These are phyloP conservation scores for Apis cerana DNA, from an alignment of 1,140 invertebrate species.

Conservation along the genomic window DNA sequence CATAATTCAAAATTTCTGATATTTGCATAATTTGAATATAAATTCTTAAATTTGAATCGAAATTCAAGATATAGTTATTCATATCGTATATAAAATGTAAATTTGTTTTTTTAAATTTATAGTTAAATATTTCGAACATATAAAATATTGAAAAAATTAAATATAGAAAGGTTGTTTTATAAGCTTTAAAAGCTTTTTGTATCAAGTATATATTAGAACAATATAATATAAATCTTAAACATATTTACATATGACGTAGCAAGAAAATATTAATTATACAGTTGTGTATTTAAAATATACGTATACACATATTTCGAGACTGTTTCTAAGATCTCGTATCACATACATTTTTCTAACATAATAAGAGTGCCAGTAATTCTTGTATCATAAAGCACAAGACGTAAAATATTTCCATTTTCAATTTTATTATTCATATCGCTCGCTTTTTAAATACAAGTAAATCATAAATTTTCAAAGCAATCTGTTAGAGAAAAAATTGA, in stretches of 20 bases:
- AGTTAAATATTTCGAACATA: slow-evolving; percentile 14
- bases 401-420: slow-evolving; percentile 48
- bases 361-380: slow-evolving; percentile 56
- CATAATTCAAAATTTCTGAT: slow-evolving; percentile 19
- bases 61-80: slow-evolving; percentile 8
- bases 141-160: slow-evolving; percentile 34
- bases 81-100: slow-evolving; percentile 2
- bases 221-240: slow-evolving; percentile 69
- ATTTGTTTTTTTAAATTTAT: slow-evolving; percentile 13
- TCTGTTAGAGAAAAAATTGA: slow-evolving; percentile 58
- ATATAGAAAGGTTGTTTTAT: slow-evolving; percentile 43
- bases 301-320: slow-evolving; percentile 60
- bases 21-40: slow-evolving; percentile 12
- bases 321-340: slow-evolving; percentile 72
- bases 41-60: neutral
- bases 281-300: slow-evolving; percentile 69
- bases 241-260: slow-evolving; percentile 70
- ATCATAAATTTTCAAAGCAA: slow-evolving; percentile 74
- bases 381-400: slow-evolving; percentile 46
- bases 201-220: slow-evolving; percentile 66
- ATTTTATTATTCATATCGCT: slow-evolving; percentile 38
- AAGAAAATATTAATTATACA: slow-evolving; percentile 69
- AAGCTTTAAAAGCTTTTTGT: slow-evolving; percentile 46
- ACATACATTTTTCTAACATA: slow-evolving; percentile 54
- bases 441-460: slow-evolving; percentile 40